Evolutionary conservation across 2,797 vertebrate genomes (phyloP).

Genomic region (Dicrostonyx torquatus): DNA sequence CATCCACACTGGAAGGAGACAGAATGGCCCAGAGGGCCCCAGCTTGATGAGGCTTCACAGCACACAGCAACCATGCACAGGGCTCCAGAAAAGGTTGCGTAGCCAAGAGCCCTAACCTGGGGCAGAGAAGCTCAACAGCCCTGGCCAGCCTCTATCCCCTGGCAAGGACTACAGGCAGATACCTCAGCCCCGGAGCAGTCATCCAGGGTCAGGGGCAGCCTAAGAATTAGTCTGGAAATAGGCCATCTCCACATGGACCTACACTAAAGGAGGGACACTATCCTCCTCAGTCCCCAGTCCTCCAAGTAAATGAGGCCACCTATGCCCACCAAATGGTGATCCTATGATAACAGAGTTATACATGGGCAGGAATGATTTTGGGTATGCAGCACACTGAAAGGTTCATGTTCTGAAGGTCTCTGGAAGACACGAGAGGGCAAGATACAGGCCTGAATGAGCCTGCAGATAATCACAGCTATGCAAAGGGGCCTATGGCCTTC

Average conservation of each 20-base stretch:
- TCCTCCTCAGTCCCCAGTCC: rapidly evolving
- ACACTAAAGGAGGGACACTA: neutral
- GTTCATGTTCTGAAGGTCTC: neutral
- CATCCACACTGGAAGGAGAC: neutral
- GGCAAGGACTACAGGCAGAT: neutral
- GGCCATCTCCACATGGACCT: neutral
- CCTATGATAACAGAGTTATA: neutral
- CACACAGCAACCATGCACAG: rapidly evolving
- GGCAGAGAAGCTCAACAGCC: no score
- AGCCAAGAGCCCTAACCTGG: neutral
- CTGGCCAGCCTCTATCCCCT: neutral
- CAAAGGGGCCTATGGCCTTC: neutral
- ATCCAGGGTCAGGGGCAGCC: neutral
- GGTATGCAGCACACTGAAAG: neutral
- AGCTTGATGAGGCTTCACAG: rapidly evolving
- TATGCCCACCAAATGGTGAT: neutral
- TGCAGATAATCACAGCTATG: rapidly evolving
- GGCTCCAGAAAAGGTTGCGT: neutral
- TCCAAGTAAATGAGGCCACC: neutral
- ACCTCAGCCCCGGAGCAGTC: neutral
- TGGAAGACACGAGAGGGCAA: neutral
- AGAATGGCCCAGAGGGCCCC: neutral
- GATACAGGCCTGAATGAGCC: rapidly evolving
- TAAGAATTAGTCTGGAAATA: neutral
- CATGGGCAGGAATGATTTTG: rapidly evolving